These are phyloP conservation scores for Thamnaconus septentrionalis DNA, from an alignment of 2,113 vertebrate genomes.

Conservation along the genomic window DNA sequence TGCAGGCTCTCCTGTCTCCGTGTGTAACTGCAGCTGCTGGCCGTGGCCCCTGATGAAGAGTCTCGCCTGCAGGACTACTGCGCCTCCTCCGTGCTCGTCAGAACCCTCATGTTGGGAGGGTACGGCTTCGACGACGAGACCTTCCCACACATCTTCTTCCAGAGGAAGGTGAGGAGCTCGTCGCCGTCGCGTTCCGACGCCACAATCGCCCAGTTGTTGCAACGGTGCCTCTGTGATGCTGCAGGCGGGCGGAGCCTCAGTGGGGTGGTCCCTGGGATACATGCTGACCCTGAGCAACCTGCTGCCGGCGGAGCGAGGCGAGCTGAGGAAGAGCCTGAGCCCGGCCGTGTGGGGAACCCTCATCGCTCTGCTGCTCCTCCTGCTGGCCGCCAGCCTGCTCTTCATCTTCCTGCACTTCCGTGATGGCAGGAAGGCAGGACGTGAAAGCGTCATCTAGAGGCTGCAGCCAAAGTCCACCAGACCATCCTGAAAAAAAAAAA, in stretches of 20 bases:
- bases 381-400: slow-evolving; percentile 43
- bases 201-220: too few relatives aligned
- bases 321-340: slow-evolving; percentile 57
- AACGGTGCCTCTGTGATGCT: slow-evolving; percentile 3
- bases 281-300: slow-evolving; percentile 88
- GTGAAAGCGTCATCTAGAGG: too few relatives aligned
- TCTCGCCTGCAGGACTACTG: slow-evolving; percentile 77
- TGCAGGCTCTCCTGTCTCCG: neutral
- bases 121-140: slow-evolving; percentile 76
- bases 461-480: too few relatives aligned
- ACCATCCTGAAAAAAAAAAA: too few relatives aligned
- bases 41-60: slow-evolving; percentile 31
- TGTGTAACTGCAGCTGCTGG: slow-evolving; percentile 51
- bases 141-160: slow-evolving; percentile 79
- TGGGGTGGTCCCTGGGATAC: slow-evolving; percentile 93
- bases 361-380: slow-evolving; percentile 66
- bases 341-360: slow-evolving; percentile 73
- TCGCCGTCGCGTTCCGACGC: neutral
- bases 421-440: slow-evolving; percentile 22
- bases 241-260: slow-evolving; percentile 75
- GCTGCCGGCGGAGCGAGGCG: slow-evolving; percentile 72
- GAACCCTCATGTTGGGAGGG: slow-evolving; percentile 77
- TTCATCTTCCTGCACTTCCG: slow-evolving; percentile 33
- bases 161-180: slow-evolving; percentile 73
- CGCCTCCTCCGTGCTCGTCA: slow-evolving; percentile 69